Percentiles rank a stretch among this genome's conserved stretches.
phyloP scores from a whole-genome alignment of 2,113 vertebrate genomes.

The Herpetotheres cachinnans region DNA sequence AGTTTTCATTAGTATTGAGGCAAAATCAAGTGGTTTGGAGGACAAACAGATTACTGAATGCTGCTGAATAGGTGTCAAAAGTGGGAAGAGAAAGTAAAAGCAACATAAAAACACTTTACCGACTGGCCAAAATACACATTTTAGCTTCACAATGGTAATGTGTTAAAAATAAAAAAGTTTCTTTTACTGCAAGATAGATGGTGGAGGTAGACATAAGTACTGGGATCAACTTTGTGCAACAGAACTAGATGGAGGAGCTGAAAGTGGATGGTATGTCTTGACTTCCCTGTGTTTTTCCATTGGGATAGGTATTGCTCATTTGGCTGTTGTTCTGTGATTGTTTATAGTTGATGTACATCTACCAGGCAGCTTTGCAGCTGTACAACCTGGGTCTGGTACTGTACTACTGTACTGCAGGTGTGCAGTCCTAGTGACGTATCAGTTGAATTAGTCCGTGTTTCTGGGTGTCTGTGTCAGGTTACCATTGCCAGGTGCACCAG shows the following conservation, averaged over 20 bases:
- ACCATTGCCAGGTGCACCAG: neutral
- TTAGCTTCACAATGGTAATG: neutral
- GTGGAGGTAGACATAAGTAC: neutral
- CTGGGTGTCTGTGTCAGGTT: neutral
- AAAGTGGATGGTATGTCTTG: neutral
- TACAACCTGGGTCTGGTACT: neutral
- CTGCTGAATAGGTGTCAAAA: neutral
- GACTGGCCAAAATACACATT: neutral
- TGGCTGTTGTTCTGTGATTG: neutral
- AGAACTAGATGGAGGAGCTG: neutral
- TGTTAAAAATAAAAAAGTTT: neutral
- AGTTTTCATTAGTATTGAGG: neutral
- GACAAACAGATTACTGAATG: neutral
- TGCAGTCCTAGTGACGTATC: neutral
- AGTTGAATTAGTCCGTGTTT: neutral
- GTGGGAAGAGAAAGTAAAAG: neutral
- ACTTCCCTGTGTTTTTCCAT: neutral
- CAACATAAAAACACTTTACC: neutral
- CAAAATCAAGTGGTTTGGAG: neutral
- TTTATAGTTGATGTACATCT: neutral
- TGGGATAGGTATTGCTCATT: neutral
- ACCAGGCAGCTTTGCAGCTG: neutral
- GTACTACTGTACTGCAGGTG: no score
- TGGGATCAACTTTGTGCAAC: neutral
- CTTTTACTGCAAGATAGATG: neutral